Evolutionary conservation across 2,797 vertebrate species (phyloP).

Genomic region (Pipistrellus kuhlii): DNA sequence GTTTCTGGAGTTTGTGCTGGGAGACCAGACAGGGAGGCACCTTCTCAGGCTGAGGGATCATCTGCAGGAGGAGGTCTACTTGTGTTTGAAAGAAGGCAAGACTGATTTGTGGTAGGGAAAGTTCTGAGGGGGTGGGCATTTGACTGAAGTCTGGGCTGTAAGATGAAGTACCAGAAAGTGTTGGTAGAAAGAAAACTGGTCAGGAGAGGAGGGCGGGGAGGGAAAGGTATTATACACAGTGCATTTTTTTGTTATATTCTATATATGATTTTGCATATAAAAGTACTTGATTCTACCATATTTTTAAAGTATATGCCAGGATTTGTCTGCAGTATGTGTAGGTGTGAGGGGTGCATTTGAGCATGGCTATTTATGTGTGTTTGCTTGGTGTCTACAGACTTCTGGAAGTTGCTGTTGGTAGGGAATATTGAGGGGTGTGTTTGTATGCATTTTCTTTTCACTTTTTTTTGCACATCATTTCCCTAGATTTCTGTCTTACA

Average conservation of each 20-base stretch:
- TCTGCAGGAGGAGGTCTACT: slow-evolving; percentile 29
- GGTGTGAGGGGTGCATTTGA: background rate
- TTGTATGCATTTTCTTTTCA: background rate
- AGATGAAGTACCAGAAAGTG: background rate
- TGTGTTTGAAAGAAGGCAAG: slow-evolving; percentile 42
- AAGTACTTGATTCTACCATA: background rate
- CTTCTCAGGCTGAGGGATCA: slow-evolving; percentile 40
- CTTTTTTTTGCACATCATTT: background rate
- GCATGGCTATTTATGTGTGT: background rate
- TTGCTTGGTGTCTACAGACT: fast-evolving
- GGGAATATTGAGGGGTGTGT: background rate
- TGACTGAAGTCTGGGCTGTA: background rate
- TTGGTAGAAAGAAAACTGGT: background rate
- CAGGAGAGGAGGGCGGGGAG: background rate
- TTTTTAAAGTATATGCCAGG: background rate
- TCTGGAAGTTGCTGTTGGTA: background rate
- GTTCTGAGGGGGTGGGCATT: background rate
- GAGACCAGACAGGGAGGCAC: slow-evolving; percentile 4
- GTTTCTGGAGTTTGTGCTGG: slow-evolving; percentile 50
- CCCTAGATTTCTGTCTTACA: background rate
- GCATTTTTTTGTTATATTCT: background rate
- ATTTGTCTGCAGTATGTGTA: background rate
- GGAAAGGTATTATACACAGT: background rate
- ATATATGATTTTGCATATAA: background rate
- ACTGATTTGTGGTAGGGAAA: background rate